phyloP scores from a whole-genome alignment of 2,888 invertebrate genomes.

The Cheilosia impressa region DNA sequence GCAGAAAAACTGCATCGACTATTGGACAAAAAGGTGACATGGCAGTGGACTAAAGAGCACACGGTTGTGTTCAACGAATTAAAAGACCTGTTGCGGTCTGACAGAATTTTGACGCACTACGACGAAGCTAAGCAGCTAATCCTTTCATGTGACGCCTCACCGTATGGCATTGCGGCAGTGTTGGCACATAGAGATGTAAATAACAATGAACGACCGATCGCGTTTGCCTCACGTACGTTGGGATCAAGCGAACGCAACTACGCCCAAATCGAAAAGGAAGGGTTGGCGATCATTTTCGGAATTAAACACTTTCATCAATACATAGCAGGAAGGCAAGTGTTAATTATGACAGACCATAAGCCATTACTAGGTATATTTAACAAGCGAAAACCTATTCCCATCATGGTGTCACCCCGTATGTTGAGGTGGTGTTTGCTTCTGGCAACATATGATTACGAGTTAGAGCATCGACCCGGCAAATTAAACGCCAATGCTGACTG shows the following conservation, averaged over 20 bases:
- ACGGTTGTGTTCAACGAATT: conserved; percentile 16
- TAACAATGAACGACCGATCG: conserved; percentile 32
- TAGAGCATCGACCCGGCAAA: conserved; percentile 27
- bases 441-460: conserved; percentile 33
- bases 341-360: conserved; percentile 41
- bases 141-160: conserved; percentile 32
- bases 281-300: conserved; percentile 31
- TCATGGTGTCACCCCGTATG: conserved; percentile 32
- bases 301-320: conserved; percentile 28
- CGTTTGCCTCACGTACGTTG: conserved; percentile 37
- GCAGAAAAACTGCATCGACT: conserved; percentile 34
- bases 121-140: conserved; percentile 33
- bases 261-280: conserved; percentile 43
- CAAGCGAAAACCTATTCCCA: conserved; percentile 29
- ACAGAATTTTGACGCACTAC: conserved; percentile 34
- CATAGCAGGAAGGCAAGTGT: conserved; percentile 39
- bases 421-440: conserved; percentile 28
- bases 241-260: conserved; percentile 12
- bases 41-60: conserved; percentile 32
- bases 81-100: conserved; percentile 20
- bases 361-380: conserved; percentile 41
- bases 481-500: conserved; percentile 6
- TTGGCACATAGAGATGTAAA: conserved; percentile 36
- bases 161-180: conserved; percentile 36
- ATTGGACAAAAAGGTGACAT: conserved; percentile 30